Conservation (phyloP, 37 sponge, comb jelly and placozoan species). For the Petrosia ficiformis region DNA sequence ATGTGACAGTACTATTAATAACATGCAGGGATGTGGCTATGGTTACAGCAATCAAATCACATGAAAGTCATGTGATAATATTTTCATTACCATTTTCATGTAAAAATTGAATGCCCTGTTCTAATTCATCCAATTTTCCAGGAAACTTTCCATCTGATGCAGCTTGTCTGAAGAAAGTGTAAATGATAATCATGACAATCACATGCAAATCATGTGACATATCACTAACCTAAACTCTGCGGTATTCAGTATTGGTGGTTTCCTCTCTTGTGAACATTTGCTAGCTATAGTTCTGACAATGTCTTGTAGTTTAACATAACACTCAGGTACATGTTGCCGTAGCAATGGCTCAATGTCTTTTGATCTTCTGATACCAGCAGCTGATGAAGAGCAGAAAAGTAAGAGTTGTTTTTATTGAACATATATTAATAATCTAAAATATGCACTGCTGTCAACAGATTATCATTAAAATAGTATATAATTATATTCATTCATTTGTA, state of each 20-base stretch:
- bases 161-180: background rate
- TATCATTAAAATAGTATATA: background rate
- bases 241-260: slow-evolving; percentile 52
- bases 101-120: slow-evolving; percentile 73
- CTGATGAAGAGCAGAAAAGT: no score
- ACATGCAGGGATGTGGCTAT: no score
- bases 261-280: slow-evolving; percentile 16
- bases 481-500: background rate
- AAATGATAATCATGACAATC: background rate
- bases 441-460: background rate
- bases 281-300: slow-evolving; percentile 38
- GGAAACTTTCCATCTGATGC: background rate
- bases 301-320: slow-evolving; percentile 61
- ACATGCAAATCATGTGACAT: slow-evolving; percentile 17
- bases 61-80: no score
- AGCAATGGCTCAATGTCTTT: slow-evolving; percentile 24
- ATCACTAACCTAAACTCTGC: slow-evolving; percentile 38
- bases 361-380: background rate
- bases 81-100: slow-evolving; percentile 59
- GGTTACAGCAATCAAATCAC: no score
- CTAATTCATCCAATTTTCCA: slow-evolving; percentile 39
- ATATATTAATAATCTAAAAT: background rate
- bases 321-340: slow-evolving; percentile 59
- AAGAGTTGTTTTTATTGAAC: background rate
- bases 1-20: no score